Evolutionary conservation across 2,797 vertebrate genomes (phyloP), one percentile per base, ranked within the genome.

Genomic region (Gallinago nigripennis): DNA sequence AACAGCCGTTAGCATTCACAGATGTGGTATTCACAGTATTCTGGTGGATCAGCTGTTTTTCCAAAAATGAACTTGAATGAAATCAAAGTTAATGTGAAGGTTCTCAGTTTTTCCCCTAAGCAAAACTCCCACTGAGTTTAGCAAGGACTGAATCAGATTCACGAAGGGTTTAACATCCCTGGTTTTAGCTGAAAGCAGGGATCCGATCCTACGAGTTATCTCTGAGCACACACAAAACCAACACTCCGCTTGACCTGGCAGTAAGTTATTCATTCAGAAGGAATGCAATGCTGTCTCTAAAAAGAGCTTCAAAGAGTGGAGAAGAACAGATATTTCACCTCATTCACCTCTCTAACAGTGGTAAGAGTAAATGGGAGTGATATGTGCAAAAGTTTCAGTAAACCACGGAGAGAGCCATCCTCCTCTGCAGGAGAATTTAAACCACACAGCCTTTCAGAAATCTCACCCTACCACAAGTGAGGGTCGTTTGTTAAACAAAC

Each of bases 61-160:
- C 16, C 33, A 73, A 82, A 92, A 66, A 28, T 27, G 33, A 94
- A 65, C 71, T 23, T 58, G 85, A 88, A 91, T 43, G 64, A 81
- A 95, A 96, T 88, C 91, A 86, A 94, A 95, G 88, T 88, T 64
- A 78, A 57, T 21, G 72, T 7, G 1, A 87, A 89, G 65, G 61
- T 57, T 95, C 75, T 87, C 64, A 7, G 61, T 27, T 87, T 23
- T 78, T n/a, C 50, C 76, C 82, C 58, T 30, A 88, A 58, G 84
- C 88, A 75, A 91, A 94, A 86, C 90, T 92, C 79, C 82, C 75
- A 65, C 79, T 14, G 84, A 92, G 88, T 81, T 87, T 28, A 1
- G 79, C 13, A 4, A 85, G 84, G 81, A 50, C 45, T 48, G 78
- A 80, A 57, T 51, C 71, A 41, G 76, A 51, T 43, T 90, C 58